A percentile compares a stretch with the other conserved stretches of the same genome.
These are phyloP conservation scores for Rhyacichthys aspro DNA, from an alignment of 2,797 vertebrate species.

Conservation along the genomic window DNA sequence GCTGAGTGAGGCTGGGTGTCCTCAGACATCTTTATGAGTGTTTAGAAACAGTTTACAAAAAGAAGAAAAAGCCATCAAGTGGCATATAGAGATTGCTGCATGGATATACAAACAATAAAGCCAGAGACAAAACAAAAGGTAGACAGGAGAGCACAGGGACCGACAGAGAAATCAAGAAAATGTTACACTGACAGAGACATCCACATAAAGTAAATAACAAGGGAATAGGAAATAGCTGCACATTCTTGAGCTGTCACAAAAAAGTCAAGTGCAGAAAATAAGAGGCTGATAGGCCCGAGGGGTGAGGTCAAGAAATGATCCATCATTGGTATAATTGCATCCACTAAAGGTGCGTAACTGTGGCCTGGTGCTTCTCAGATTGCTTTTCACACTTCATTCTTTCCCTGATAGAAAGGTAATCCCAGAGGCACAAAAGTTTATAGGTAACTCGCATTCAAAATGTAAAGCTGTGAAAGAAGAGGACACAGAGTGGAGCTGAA, in stretches of 20 bases:
- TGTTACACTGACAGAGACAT: conserved; percentile 34
- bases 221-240: conserved; percentile 28
- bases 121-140: conserved; percentile 25
- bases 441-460: conserved; percentile 45
- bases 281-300: conserved; percentile 53
- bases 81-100: conserved; percentile 74
- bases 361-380: conserved; percentile 65
- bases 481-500: conserved; percentile 22
- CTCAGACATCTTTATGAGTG: conserved; percentile 6
- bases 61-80: conserved; percentile 82
- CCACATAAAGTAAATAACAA: conserved; percentile 33
- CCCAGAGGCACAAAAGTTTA: conserved; percentile 69
- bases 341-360: conserved; percentile 65
- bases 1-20: conserved; percentile 15
- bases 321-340: conserved; percentile 81
- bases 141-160: conserved; percentile 19
- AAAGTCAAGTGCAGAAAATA: conserved; percentile 59
- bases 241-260: conserved; percentile 45
- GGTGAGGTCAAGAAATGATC: conserved; percentile 79
- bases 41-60: conserved; percentile 69
- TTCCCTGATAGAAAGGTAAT: conserved; percentile 78
- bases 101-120: conserved; percentile 34
- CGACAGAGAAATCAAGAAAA: conserved; percentile 36
- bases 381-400: conserved; percentile 82
- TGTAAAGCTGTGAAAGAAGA: conserved; percentile 17